Base-by-base conservation (phyloP, 1,140 invertebrate species). In the Lamellibrachia luymesi region DNA sequence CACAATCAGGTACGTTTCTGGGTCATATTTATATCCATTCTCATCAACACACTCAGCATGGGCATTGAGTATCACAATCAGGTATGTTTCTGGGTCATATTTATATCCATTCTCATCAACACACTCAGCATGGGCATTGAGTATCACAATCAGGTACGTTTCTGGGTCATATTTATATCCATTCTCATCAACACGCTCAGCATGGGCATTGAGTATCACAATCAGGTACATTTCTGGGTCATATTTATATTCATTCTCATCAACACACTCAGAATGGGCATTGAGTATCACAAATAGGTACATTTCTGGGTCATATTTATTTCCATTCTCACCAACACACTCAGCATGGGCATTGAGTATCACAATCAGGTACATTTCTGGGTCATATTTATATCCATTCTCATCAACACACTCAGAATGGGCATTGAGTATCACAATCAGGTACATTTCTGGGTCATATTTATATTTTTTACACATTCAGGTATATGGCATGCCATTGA, bases 121-220 rank as follows among this genome's bases (percentile, higher is more conserved):
- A 99, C 99, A 0, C 97, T 99, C 38, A 99, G 98, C 94, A 99
- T 99, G 99, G 99, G 99, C 50, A 99, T 99, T 93, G 99, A 99
- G 96, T 99, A 99, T 96, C 99, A 99, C 95, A 98, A 99, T 95
- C 98, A 98, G 97, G 98, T 98, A 95, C 94, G 94, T 92, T 56
- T 56, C 96, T 98, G 99, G 96, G 98, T 98, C 49, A 99, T 99
- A 93, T 97, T 99, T 25, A 95, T 99, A 49, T 98, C 99, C 25
- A 99, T 99, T 95, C 97, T 99, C 49, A 98, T 99, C 94, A 99
- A 99, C 96, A 99, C 99, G 0, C 97, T 99, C 38, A 99, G 98
- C 94, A 99, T 99, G 99, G 99, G 99, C 50, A 99, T 99, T 93
- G 99, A 99, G 96, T 99, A 99, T 96, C 99, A 99, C 95, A 98